phyloP scores from a whole-genome alignment of 2,888 invertebrate species.

The Thecocarcelia acutangulata region DNA sequence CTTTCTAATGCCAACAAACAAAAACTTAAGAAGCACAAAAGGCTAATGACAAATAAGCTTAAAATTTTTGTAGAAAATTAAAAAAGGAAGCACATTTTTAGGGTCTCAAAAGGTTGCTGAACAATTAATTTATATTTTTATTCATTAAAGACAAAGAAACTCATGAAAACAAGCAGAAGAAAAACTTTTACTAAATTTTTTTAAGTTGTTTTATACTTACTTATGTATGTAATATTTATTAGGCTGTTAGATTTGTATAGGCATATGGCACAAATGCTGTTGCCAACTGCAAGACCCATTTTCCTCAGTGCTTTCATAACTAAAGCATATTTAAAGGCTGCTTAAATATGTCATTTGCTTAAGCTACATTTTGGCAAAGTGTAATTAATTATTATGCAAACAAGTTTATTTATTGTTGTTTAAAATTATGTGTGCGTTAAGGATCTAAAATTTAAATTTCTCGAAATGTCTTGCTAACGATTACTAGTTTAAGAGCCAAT shows the following conservation, averaged over 20 bases:
- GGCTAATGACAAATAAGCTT: constrained; percentile 62
- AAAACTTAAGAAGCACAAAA: constrained; percentile 44
- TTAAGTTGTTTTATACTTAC: constrained; percentile 9
- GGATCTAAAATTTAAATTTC: constrained; percentile 6
- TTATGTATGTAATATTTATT: constrained; percentile 14
- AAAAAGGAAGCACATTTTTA: constrained; percentile 6
- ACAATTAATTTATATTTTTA: constrained; percentile 16
- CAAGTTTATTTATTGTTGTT: constrained; percentile 5
- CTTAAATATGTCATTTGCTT: not conserved
- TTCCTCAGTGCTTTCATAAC: not conserved
- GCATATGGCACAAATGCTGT: not conserved
- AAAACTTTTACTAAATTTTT: no score
- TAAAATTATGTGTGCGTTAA: not conserved
- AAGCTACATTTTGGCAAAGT: constrained; percentile 15
- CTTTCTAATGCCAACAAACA: not conserved
- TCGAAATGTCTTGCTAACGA: constrained; percentile 4
- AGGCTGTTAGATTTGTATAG: constrained; percentile 11
- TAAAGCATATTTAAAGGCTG: constrained; percentile 22
- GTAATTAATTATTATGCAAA: constrained; percentile 12
- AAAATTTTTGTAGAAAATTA: constrained; percentile 38
- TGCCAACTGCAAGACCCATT: not conserved
- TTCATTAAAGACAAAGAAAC: constrained; percentile 8
- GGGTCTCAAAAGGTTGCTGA: constrained; percentile 10
- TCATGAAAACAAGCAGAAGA: no score
- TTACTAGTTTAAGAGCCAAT: not conserved